phyloP scores from a whole-genome alignment of 2,113 vertebrate genomes.

The Aleadryas rufinucha region DNA sequence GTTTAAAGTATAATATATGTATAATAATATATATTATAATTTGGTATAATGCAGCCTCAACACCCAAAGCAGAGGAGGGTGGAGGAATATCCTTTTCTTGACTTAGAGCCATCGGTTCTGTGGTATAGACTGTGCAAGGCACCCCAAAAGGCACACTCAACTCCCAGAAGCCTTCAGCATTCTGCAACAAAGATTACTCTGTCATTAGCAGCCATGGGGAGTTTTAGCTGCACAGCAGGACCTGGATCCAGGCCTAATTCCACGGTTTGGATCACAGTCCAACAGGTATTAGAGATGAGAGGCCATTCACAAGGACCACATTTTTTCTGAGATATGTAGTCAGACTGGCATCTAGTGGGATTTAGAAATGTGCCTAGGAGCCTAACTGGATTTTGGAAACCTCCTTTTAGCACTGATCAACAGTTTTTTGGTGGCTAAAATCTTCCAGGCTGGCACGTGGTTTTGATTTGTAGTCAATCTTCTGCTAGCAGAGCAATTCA shows the following conservation, averaged over 20 bases:
- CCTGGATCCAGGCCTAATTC: slow-evolving; percentile 12
- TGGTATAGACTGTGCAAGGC: neutral
- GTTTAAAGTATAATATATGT: neutral
- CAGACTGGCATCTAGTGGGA: slow-evolving; percentile 55
- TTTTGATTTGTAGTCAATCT: slow-evolving; percentile 39
- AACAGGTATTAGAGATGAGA: slow-evolving; percentile 32
- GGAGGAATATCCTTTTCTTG: neutral
- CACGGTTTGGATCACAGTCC: neutral
- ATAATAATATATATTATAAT: neutral
- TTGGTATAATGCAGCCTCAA: neutral
- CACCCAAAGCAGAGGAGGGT: neutral
- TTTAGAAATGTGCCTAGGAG: slow-evolving; percentile 22
- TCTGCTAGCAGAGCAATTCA: neutral
- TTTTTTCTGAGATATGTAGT: slow-evolving; percentile 32
- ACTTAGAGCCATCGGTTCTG: neutral
- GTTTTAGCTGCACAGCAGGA: neutral
- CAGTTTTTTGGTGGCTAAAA: slow-evolving; percentile 28
- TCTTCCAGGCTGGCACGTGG: slow-evolving; percentile 21
- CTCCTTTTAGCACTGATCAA: neutral
- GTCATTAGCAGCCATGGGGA: neutral
- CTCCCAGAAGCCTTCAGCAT: neutral
- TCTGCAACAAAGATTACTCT: neutral
- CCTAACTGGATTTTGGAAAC: neutral
- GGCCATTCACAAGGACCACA: neutral
- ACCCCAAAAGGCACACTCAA: neutral